These are phyloP conservation scores for Melinopterus prodromus DNA, from an alignment of 2,888 invertebrate genomes.

Conservation along the genomic window DNA sequence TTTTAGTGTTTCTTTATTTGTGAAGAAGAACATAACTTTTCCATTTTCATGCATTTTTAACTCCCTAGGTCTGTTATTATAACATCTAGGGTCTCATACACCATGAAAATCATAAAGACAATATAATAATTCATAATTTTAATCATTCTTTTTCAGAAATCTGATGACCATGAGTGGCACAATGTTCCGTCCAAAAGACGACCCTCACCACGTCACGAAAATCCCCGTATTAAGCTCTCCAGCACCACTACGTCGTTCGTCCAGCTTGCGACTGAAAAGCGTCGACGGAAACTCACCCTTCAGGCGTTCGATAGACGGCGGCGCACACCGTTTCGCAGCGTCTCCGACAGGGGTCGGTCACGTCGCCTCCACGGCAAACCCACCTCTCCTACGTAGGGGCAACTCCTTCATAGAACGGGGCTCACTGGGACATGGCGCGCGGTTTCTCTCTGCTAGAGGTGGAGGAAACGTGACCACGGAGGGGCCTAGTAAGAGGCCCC, in stretches of 20 bases:
- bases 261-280: conserved; percentile 48
- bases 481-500: conserved; percentile 64
- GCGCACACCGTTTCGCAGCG: conserved; percentile 24
- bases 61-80: too few species aligned
- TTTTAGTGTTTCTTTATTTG: not conserved
- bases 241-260: conserved; percentile 46
- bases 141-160: conserved; percentile 17
- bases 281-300: not conserved
- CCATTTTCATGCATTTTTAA: not conserved
- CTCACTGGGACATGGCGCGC: conserved; percentile 62
- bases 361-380: conserved; percentile 12
- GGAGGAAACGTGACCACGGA: conserved; percentile 66
- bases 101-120: too few species aligned
- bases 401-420: conserved; percentile 56
- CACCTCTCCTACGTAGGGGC: conserved; percentile 49
- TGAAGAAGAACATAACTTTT: not conserved
- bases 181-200: conserved; percentile 43
- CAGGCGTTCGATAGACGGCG: conserved; percentile 32
- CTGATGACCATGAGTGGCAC: conserved; percentile 45
- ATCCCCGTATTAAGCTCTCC: conserved; percentile 29
- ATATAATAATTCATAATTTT: too few species aligned
- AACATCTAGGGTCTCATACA: too few species aligned
- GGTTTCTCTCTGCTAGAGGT: conserved; percentile 42
- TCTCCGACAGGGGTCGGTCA: conserved; percentile 11
- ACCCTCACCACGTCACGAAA: conserved; percentile 28